Evolutionary conservation across 2,888 invertebrate species (phyloP), one percentile per base, ranked within the genome.

Genomic region (Parthenolecanium corni): DNA sequence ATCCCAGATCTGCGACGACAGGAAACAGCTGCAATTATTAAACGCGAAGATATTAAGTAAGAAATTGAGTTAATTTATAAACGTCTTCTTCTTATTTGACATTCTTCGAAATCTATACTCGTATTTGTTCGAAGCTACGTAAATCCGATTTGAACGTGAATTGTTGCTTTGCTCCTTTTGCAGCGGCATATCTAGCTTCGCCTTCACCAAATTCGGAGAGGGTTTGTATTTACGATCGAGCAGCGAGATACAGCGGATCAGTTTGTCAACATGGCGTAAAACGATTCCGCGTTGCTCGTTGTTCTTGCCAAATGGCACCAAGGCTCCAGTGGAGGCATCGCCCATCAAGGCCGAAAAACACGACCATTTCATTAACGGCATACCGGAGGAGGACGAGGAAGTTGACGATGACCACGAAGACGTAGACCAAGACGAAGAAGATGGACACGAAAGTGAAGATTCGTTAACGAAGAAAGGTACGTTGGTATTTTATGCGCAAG

Each of bases 1-100:
- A 82, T 95, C 65, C 87, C 89, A 2, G 92, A 93, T 73, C 79
- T 96, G 66, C 82, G 90, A 67, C 79, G 94, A 46, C 95, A 95
- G 74, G 78, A 93, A 66, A 88, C 90, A 74, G 89, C 89, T 1
- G 87, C 90, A 56, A 90, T 91, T 64, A 85, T 95, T 54, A 82
- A 89, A 73, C 83, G 89, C 71, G 95, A 96, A 75, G 95, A 96
- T 74, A 93, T 95, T 72, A 93, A 89, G 93, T 93, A 73, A 77
- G 82, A 76, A 53, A 40, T 18, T 18, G n/a, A n/a, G n/a, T n/a
- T n/a, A n/a, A n/a, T n/a, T n/a, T n/a, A n/a, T n/a, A n/a, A n/a
- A n/a, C n/a, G n/a, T n/a, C n/a, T n/a, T n/a, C n/a, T n/a, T n/a
- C n/a, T n/a, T n/a, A n/a, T n/a, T n/a, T n/a, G n/a, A n/a, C n/a